phyloP scores from a whole-genome alignment of 1,140 invertebrate species.

The Bombus fervidus region DNA sequence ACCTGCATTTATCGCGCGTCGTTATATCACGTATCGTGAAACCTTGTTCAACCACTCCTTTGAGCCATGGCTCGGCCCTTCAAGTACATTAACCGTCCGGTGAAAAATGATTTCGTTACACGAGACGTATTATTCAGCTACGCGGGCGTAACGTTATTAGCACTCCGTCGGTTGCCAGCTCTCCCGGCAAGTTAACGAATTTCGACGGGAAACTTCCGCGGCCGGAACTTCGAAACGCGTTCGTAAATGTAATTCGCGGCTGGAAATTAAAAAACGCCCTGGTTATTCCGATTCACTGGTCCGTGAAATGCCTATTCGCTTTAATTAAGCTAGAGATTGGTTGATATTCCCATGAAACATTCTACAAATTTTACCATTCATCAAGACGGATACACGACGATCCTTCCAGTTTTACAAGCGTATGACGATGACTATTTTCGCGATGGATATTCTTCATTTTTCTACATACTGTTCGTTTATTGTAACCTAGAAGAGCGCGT shows the following conservation, averaged over 20 bases:
- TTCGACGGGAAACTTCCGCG: not conserved
- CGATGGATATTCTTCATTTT: too few relatives aligned
- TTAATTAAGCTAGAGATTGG: constrained; percentile 8
- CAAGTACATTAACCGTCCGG: constrained; percentile 7
- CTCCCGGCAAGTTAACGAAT: not conserved
- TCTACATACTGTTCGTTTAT: not conserved
- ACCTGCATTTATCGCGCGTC: constrained; percentile 4
- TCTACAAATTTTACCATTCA: not conserved
- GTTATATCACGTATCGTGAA: not conserved
- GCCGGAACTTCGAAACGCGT: not conserved
- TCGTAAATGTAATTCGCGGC: not conserved
- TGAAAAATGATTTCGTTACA: constrained; percentile 49
- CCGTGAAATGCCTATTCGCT: not conserved
- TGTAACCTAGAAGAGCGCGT: not conserved
- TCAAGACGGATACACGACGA: not conserved
- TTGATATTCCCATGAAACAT: not conserved
- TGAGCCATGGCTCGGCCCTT: constrained; percentile 1
- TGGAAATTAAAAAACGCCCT: not conserved
- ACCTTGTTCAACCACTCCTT: constrained; percentile 11
- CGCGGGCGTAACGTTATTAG: constrained; percentile 27
- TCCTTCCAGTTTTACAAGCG: not conserved
- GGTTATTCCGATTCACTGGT: not conserved
- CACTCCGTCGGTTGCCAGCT: not conserved
- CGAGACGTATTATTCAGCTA: constrained; percentile 33
- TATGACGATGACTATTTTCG: not conserved